Conservation (phyloP, 2,888 invertebrate species). For the Macropis europaea region DNA sequence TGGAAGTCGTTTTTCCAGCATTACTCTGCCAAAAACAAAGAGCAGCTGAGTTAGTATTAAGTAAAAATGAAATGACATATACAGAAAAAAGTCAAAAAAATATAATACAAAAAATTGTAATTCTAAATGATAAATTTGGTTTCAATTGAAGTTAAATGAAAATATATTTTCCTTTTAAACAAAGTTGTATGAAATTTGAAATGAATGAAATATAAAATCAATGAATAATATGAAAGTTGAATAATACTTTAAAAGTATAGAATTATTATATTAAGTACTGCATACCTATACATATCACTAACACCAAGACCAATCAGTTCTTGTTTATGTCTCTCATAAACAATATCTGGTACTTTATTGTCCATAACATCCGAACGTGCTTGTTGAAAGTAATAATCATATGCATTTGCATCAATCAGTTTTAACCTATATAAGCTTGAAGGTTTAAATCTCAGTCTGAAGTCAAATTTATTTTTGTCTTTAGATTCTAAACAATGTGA, state of each 20-base stretch:
- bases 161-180: no score
- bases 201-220: no score
- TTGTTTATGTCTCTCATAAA: conserved; percentile 88
- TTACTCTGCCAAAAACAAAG: conserved; percentile 83
- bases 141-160: no score
- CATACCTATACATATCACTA: conserved; percentile 88
- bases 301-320: conserved; percentile 92
- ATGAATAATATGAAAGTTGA: no score
- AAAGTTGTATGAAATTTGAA: no score
- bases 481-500: conserved; percentile 81
- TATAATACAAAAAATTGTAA: not conserved
- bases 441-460: conserved; percentile 90
- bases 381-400: conserved; percentile 93
- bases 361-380: conserved; percentile 90
- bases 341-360: conserved; percentile 89
- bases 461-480: conserved; percentile 84
- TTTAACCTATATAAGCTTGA: conserved; percentile 84
- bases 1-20: conserved; percentile 87
- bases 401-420: conserved; percentile 87
- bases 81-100: not conserved
- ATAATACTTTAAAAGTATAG: no score
- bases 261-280: not conserved
- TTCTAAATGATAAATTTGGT: not conserved
- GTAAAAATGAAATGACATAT: not conserved
- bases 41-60: not conserved